Conservation (phyloP, 2,888 invertebrate species). For the Polymixis flavicincta region DNA sequence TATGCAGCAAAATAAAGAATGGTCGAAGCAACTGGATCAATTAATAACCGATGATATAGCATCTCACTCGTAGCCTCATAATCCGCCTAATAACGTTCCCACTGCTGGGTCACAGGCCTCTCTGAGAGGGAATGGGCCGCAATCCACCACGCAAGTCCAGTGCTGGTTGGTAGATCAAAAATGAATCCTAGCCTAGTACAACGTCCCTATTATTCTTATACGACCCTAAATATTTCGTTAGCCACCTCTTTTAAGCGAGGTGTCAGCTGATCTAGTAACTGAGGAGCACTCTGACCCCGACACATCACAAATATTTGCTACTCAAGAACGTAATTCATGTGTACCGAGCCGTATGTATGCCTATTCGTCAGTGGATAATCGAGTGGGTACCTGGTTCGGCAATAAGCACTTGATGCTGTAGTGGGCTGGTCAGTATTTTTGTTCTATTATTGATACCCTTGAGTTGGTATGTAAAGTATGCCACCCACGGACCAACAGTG, state of each 20-base stretch:
- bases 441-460: not conserved
- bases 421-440: not conserved
- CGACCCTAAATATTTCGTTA: not conserved
- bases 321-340: conserved; percentile 6
- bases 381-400: not conserved
- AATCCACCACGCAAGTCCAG: too few species aligned
- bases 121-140: too few species aligned
- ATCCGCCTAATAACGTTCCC: too few species aligned
- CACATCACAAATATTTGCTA: conserved; percentile 47
- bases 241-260: not conserved
- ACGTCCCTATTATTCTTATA: not conserved
- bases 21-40: not conserved
- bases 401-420: conserved; percentile 14
- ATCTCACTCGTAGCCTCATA: not conserved
- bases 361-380: conserved; percentile 7
- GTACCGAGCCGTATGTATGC: not conserved
- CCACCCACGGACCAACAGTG: too few species aligned
- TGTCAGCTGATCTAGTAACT: conserved; percentile 23
- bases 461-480: too few species aligned
- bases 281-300: conserved; percentile 1
- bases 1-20: not conserved
- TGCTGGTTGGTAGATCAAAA: too few species aligned
- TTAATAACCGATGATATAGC: not conserved
- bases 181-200: too few species aligned
- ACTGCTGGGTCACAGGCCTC: too few species aligned